Conservation (phyloP, 2,888 invertebrate species). For the Stegophylla sp. region DNA sequence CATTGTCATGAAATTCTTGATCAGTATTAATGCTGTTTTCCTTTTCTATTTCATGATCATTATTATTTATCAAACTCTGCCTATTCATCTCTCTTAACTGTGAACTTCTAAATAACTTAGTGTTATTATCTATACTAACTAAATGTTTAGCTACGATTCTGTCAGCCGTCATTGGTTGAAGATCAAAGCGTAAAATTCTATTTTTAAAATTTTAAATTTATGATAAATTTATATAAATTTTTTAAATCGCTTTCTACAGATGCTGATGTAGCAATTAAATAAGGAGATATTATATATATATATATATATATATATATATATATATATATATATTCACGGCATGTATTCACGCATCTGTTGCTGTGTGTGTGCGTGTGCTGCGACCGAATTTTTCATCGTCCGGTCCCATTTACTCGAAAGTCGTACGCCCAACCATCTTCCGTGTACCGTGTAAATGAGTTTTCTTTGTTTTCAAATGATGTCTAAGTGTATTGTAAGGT, state of each 20-base stretch:
- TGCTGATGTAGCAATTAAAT: background rate
- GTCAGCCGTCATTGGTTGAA: background rate
- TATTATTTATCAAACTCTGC: background rate
- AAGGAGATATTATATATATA: slow-evolving; percentile 12
- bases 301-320: no score
- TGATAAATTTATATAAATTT: no score
- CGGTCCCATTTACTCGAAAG: no score
- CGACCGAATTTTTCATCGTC: no score
- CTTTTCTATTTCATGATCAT: background rate
- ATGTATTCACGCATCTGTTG: no score
- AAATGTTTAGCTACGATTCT: slow-evolving; percentile 6
- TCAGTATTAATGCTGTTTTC: background rate
- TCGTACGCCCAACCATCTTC: no score
- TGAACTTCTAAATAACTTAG: background rate
- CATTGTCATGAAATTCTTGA: background rate
- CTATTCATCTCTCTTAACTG: background rate
- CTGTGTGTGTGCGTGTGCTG: no score
- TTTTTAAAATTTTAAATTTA: background rate
- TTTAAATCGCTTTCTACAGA: background rate
- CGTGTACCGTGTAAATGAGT: no score
- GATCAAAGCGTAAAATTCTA: background rate
- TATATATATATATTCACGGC: no score
- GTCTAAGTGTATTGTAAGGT: no score
- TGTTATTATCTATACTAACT: background rate
- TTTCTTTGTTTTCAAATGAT: no score